Evolutionary conservation across 2,113 vertebrate species (phyloP), one percentile per base, ranked within the genome.

Genomic region (Rhizomys pruinosus): DNA sequence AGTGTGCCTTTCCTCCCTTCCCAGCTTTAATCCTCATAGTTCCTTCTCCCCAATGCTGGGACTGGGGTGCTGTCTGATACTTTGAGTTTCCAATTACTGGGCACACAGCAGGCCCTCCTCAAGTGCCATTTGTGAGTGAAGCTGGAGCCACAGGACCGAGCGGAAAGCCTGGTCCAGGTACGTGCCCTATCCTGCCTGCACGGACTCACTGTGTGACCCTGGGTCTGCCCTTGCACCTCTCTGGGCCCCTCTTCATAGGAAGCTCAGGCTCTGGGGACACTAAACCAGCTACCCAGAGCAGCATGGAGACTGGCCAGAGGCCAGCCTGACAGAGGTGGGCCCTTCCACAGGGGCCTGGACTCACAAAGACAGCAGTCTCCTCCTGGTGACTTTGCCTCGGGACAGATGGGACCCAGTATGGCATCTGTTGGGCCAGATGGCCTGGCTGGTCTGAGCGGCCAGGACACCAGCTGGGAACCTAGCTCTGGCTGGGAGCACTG

Each of bases 361-460:
- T 89, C 29, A 89, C 91, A 90, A 86, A 94, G 91, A 55, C 71
- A 64, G 81, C 79, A 87, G 79, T 66, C 79, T 92, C 92, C 79
- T 93, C 63, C 81, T 80, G 93, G 93, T 95, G 86, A 97, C 92
- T 96, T 95, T 95, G 93, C 94, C 88, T 92, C 16, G 44, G 90
- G 95, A 95, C 96, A 97, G 96, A 96, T 96, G 96, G 92, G 93
- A 84, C 79, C 64, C 61, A 29, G 34, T 85, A 71, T 88, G 68
- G 84, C 8, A 23, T 81, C 95, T 96, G 92, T 85, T 59, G 59
- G 74, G 85, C 93, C 97, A 97, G 96, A 96, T 97, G 97, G 97
- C 72, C 68, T 20, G 57, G 57, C 42, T 86, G 93, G 86, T 59
- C 90, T 63, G 3, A 91, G 92, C 76, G 94, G 61, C 88, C 71